A percentile compares a stretch with the other conserved stretches of the same genome.
These are phyloP conservation scores for Apistogramma diplotaenia DNA, from an alignment of 2,113 vertebrate species.

Conservation along the genomic window DNA sequence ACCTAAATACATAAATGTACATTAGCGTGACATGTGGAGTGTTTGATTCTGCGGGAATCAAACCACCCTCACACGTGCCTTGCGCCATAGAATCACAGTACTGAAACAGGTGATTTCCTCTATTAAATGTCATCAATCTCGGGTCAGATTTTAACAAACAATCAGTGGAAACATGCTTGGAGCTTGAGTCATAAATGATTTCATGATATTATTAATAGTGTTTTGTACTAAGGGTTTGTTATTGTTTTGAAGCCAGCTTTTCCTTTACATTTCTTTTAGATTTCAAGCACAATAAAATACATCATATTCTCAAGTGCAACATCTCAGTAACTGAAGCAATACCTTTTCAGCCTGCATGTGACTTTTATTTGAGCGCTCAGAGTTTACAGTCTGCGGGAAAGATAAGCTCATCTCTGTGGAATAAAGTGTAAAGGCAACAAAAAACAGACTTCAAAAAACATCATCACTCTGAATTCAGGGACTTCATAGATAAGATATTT, in stretches of 20 bases:
- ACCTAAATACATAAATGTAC: conserved; percentile 55
- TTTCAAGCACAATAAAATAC: not conserved
- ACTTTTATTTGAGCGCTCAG: not conserved
- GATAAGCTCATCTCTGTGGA: not conserved
- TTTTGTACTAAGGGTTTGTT: not conserved
- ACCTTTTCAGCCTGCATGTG: fast-evolving
- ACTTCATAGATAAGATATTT: not conserved
- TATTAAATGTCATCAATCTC: not conserved
- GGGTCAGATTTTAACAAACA: not conserved
- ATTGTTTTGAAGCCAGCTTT: not conserved
- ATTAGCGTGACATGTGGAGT: conserved; percentile 34
- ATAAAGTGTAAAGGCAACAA: not conserved
- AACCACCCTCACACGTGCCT: conserved; percentile 6
- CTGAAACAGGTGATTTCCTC: not conserved
- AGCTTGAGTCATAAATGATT: not conserved
- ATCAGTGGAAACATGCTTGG: not conserved
- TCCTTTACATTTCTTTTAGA: not conserved
- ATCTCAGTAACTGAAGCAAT: not conserved
- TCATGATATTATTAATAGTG: too few species aligned
- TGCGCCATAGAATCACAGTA: not conserved
- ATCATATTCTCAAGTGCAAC: not conserved
- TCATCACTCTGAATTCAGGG: not conserved
- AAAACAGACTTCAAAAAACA: not conserved
- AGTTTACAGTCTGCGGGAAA: not conserved
- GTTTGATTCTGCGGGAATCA: conserved; percentile 34